Evolutionary conservation across 1,140 invertebrate species (phyloP).

Genomic region (Akabosia matsudoensis): DNA sequence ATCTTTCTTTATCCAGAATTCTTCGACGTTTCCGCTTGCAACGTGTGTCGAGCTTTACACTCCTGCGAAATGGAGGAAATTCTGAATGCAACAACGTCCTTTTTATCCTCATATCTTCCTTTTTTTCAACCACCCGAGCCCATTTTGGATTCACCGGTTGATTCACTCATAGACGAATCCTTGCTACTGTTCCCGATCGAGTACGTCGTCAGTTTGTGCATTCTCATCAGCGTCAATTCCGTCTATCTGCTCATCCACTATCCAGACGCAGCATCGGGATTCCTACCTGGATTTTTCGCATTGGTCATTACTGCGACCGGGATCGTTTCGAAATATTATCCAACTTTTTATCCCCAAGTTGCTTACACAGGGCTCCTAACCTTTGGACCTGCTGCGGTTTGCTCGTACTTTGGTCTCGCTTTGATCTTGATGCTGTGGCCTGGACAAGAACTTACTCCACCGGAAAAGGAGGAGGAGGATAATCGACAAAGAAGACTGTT

Average conservation of each 20-base stretch:
- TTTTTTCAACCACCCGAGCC: no score
- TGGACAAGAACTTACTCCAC: no score
- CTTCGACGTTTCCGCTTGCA: no score
- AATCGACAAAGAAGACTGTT: no score
- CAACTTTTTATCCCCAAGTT: background rate
- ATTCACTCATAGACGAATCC: background rate
- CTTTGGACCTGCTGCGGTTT: background rate
- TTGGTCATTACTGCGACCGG: background rate
- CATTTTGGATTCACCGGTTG: no score
- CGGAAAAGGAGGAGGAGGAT: no score
- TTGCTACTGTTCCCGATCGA: background rate
- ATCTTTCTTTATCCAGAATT: no score
- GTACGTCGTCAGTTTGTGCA: background rate
- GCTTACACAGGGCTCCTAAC: background rate
- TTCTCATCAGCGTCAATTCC: background rate
- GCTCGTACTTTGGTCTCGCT: background rate
- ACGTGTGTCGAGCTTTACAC: no score
- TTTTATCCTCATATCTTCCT: no score
- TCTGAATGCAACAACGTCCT: no score
- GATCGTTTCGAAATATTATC: background rate
- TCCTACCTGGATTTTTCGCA: background rate
- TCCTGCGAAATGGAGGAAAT: no score
- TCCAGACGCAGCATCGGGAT: background rate
- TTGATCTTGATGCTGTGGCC: no score
- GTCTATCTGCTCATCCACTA: background rate